Evolutionary conservation across 2,888 invertebrate species (phyloP).

Genomic region (Euplagia quadripunctaria): DNA sequence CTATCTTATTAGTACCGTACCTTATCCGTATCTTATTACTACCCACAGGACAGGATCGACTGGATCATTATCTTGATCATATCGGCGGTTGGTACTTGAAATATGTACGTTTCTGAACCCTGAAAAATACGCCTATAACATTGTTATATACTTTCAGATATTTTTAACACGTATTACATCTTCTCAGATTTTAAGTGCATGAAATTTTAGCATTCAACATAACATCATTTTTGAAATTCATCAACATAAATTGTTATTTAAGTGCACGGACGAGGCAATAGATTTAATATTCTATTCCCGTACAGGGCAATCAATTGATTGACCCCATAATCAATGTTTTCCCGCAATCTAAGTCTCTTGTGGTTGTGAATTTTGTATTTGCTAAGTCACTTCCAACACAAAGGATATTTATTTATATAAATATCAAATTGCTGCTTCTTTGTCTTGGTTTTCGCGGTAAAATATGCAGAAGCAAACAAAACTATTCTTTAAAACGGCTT

Average conservation of each 20-base stretch:
- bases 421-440: not conserved
- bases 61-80: too few species aligned
- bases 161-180: too few species aligned
- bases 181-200: too few species aligned
- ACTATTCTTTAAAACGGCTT: not conserved
- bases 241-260: not conserved
- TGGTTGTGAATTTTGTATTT: not conserved
- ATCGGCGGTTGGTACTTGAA: too few species aligned
- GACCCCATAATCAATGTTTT: not conserved
- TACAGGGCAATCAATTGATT: not conserved
- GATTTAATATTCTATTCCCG: not conserved
- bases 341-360: not conserved
- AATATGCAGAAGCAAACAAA: not conserved
- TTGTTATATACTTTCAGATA: too few species aligned
- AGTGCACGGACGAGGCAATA: not conserved
- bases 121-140: too few species aligned
- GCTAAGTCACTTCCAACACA: not conserved
- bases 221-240: not conserved
- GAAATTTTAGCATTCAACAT: not conserved
- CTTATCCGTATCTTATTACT: too few species aligned
- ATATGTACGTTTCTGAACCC: too few species aligned
- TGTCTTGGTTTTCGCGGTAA: not conserved
- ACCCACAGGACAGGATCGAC: too few species aligned
- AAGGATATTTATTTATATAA: not conserved
- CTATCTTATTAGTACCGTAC: too few species aligned